phyloP scores from a whole-genome alignment of 2,888 invertebrate genomes.

The Spisula subtruncata region DNA sequence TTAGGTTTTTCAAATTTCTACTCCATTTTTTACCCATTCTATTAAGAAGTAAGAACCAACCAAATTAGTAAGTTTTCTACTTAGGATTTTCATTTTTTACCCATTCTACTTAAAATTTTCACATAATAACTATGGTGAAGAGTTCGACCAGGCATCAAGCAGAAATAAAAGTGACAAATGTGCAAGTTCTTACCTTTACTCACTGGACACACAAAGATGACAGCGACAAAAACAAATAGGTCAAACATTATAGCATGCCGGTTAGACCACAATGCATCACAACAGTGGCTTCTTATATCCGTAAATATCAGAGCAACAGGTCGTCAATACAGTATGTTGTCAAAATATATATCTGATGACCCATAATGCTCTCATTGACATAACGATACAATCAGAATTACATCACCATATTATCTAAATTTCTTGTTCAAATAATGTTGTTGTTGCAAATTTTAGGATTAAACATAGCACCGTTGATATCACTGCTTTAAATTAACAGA shows the following conservation, averaged over 20 bases:
- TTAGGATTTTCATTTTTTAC: no score
- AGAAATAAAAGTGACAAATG: constrained; percentile 27
- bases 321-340: constrained; percentile 9
- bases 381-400: constrained; percentile 1
- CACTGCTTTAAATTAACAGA: no score
- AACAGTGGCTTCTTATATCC: constrained; percentile 30
- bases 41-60: no score
- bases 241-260: constrained; percentile 67
- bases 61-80: no score
- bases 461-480: no score
- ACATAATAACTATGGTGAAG: not conserved
- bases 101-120: no score
- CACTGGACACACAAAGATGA: constrained; percentile 70
- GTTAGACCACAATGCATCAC: constrained; percentile 48
- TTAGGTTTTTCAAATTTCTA: no score
- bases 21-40: no score
- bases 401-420: not conserved
- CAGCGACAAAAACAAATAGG: constrained; percentile 71
- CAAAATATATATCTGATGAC: not conserved
- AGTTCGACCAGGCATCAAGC: constrained; percentile 27
- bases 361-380: not conserved
- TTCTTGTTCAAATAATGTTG: no score
- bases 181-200: constrained; percentile 74
- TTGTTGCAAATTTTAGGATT: no score
- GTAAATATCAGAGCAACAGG: constrained; percentile 1